These are phyloP conservation scores for Danio choprae DNA, from an alignment of 2,797 vertebrate genomes.

Conservation along the genomic window DNA sequence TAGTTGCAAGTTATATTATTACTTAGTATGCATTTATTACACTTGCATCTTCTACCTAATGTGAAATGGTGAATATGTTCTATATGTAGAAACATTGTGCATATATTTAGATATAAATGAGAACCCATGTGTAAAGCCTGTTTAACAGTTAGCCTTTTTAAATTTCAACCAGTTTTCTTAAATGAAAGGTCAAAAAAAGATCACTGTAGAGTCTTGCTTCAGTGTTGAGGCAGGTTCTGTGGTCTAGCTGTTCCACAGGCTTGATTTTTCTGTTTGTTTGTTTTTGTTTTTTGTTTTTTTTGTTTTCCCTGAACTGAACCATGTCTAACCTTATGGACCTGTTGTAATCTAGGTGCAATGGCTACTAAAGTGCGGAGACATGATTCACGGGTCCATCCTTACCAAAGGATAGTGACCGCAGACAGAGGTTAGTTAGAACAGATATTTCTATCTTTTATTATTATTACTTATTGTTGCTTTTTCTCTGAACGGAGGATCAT, in stretches of 20 bases:
- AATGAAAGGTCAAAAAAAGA: conserved; percentile 13
- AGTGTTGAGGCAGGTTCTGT: neutral
- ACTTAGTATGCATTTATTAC: conserved; percentile 52
- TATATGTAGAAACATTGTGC: conserved; percentile 65
- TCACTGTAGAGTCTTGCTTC: too few relatives aligned
- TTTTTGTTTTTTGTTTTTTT: too few relatives aligned
- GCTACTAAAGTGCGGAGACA: conserved; percentile 99
- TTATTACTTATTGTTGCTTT: conserved; percentile 72
- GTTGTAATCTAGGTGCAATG: conserved; percentile 99
- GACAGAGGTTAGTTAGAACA: conserved; percentile 99
- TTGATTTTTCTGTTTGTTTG: too few relatives aligned
- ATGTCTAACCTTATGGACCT: conserved; percentile 97
- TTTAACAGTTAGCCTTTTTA: conserved; percentile 71
- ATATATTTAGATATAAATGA: conserved; percentile 54
- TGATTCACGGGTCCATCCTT: conserved; percentile 99
- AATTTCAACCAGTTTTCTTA: conserved; percentile 39
- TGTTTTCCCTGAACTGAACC: conserved; percentile 76
- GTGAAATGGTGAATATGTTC: conserved; percentile 27
- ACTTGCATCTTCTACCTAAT: conserved; percentile 67
- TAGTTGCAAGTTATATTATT: conserved; percentile 76
- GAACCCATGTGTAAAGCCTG: conserved; percentile 63
- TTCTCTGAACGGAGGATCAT: conserved; percentile 26
- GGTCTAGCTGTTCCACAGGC: conserved; percentile 36
- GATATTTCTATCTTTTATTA: conserved; percentile 72
- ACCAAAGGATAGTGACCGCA: conserved; percentile 99